Base-by-base conservation (phyloP, 2,797 vertebrate genomes). In the Anableps anableps region DNA sequence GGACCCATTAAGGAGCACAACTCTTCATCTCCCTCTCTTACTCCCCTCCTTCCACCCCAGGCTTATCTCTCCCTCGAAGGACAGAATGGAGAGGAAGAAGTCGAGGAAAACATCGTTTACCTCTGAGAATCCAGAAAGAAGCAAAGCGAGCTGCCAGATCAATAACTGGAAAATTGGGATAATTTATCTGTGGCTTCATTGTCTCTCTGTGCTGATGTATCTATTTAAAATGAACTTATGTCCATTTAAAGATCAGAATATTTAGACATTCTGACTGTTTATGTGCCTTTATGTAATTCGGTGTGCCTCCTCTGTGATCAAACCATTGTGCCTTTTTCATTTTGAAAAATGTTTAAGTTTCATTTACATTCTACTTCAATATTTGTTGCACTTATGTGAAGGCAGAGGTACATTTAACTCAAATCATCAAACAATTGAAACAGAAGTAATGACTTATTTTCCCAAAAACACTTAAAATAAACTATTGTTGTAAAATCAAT, bases 31-130 rank as follows among this genome's bases (percentile, higher is more conserved):
- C 88, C 91, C 41, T 92, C 93, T 17, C 88, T 94, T 4, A 86
- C 84, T 2, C 93, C 92, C 0, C 92, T 94, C 41, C 91, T 94
- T 0, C 87, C 90, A 1, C 85, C 87, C 0, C 93, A 94, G 72
- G 88, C 89, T 31, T 94, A 93, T 81, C 92, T 91, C 68, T 88
- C 92, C 60, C 93, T 95, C 31, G 93, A 96, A 2, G 88, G 89
- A 77, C 94, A 95, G 90, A 87, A 87, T 41, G 92, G 91, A 84
- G 95, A 95, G 50, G 95, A 93, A 5, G 92, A 79, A 76, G 91
- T 84, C 1, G 97, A 98, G 77, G 95, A 95, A 88, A 95, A 94
- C 83, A 86, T 96, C 31, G 94, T 95, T 77, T 96, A 96, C 86
- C 94, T 96, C 79, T 96, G 88, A 95, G 66, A 79, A 14, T 62